These are phyloP conservation scores for Mormyrops boulengeri DNA, from an alignment of 2,797 vertebrate species.

Conservation along the genomic window DNA sequence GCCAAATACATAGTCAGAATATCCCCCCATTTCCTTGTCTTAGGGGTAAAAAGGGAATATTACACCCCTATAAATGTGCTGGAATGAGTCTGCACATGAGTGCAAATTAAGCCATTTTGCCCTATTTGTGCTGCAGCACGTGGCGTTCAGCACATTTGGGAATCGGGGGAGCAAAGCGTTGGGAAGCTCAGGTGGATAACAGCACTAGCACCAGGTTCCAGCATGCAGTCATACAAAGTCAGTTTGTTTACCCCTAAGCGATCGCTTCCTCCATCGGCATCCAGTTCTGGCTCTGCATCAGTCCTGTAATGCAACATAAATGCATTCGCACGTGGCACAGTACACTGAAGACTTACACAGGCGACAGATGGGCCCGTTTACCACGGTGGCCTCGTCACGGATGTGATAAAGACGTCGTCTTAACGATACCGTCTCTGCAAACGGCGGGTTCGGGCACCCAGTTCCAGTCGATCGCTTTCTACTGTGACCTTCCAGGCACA, in stretches of 20 bases:
- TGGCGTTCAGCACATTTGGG: background rate
- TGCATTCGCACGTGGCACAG: background rate
- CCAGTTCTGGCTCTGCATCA: background rate
- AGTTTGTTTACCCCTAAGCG: background rate
- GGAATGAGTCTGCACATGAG: background rate
- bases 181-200: background rate
- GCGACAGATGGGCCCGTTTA: slow-evolving; percentile 17
- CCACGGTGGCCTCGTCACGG: background rate
- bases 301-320: background rate
- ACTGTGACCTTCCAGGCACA: background rate
- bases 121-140: background rate
- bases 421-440: background rate
- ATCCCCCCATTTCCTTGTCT: background rate
- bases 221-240: background rate
- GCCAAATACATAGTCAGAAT: background rate
- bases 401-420: background rate
- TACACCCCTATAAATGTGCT: background rate
- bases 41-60: background rate
- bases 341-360: background rate
- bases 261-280: background rate
- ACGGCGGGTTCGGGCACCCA: background rate
- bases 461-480: background rate
- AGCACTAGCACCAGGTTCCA: background rate
- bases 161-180: background rate
- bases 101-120: background rate